A percentile compares a stretch with the other conserved stretches of the same genome.
phyloP scores from a whole-genome alignment of 2,888 invertebrate species.

The Cheilosia pagana region DNA sequence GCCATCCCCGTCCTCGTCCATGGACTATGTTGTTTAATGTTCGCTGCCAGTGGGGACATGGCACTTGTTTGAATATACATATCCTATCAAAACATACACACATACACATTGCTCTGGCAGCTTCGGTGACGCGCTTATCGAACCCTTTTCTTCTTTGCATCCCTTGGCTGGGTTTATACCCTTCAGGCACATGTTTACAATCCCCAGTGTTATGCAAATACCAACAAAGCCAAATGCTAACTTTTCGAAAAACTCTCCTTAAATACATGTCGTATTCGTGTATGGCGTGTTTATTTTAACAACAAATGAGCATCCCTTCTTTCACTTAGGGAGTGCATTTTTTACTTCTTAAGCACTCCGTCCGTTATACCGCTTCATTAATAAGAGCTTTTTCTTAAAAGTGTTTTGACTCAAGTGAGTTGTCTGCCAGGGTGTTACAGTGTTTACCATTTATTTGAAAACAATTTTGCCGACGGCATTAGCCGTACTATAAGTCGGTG shows the following conservation, averaged over 20 bases:
- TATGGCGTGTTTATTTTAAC: constrained; percentile 21
- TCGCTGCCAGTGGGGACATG: constrained; percentile 38
- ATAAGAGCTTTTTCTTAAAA: constrained; percentile 32
- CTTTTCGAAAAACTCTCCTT: constrained; percentile 49
- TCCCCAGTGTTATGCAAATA: constrained; percentile 65
- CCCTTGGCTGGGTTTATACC: constrained; percentile 10
- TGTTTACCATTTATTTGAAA: too few species aligned
- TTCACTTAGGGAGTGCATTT: not conserved
- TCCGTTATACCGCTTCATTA: constrained; percentile 13
- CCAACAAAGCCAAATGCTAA: constrained; percentile 68
- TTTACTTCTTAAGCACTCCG: not conserved
- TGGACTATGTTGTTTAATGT: constrained; percentile 38
- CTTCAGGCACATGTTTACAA: constrained; percentile 60
- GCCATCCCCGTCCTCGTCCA: constrained; percentile 19
- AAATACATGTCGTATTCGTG: constrained; percentile 41
- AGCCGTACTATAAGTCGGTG: too few species aligned
- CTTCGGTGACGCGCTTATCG: constrained; percentile 11
- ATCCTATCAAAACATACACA: constrained; percentile 62
- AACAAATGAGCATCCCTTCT: constrained; percentile 32
- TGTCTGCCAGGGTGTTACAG: not conserved
- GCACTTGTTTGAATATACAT: constrained; percentile 68
- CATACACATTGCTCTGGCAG: constrained; percentile 27
- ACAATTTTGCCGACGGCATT: too few species aligned
- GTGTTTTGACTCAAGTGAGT: constrained; percentile 11
- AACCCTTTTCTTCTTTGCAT: constrained; percentile 49